phyloP scores from a whole-genome alignment of 2,888 invertebrate genomes.

The Heliconius cydno region DNA sequence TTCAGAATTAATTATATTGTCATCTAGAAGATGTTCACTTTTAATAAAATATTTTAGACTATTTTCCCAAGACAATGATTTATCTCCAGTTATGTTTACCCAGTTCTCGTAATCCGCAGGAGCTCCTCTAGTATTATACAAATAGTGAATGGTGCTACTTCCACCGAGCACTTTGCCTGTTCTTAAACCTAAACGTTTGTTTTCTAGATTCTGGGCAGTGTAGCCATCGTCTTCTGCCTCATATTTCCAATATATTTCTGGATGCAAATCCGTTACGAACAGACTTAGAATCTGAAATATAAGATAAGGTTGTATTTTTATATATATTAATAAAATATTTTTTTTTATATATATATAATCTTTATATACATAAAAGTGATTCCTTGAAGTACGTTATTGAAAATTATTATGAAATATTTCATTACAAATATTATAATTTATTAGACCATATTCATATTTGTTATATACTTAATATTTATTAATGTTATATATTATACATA shows the following conservation, averaged over 20 bases:
- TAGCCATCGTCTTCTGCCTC: slow-evolving; percentile 55
- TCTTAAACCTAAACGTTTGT: slow-evolving; percentile 58
- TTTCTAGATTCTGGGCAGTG: slow-evolving; percentile 66
- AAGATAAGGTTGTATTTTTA: no score
- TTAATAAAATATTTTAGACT: slow-evolving; percentile 75
- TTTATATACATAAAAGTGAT: no score
- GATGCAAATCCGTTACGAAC: slow-evolving; percentile 31
- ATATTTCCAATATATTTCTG: slow-evolving; percentile 41
- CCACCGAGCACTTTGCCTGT: slow-evolving; percentile 85
- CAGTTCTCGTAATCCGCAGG: slow-evolving; percentile 74
- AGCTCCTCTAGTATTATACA: slow-evolving; percentile 79
- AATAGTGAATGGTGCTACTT: slow-evolving; percentile 76
- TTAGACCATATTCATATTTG: no score
- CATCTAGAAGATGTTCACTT: slow-evolving; percentile 64
- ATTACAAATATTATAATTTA: no score
- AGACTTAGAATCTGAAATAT: slow-evolving; percentile 22
- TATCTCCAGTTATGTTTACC: slow-evolving; percentile 69
- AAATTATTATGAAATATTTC: no score
- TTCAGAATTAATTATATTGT: slow-evolving; percentile 44
- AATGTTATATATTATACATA: no score
- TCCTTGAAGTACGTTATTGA: no score
- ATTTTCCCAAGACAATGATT: slow-evolving; percentile 80
- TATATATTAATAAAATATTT: no score
- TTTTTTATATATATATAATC: no score
- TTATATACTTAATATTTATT: no score